These are phyloP conservation scores for Heptranchias perlo DNA, from an alignment of 2,113 vertebrate genomes.

Conservation along the genomic window DNA sequence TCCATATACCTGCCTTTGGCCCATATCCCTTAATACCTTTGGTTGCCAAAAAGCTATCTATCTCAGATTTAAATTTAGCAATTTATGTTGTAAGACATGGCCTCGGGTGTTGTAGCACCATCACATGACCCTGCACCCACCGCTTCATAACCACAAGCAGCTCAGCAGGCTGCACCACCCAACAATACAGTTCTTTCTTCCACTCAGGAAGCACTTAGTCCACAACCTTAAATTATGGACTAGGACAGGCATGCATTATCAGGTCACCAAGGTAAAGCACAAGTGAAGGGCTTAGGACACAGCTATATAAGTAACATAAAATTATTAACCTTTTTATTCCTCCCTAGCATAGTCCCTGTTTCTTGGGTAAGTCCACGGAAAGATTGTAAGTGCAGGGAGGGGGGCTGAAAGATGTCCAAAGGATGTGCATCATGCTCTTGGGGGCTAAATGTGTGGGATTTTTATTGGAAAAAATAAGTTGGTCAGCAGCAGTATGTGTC, in stretches of 20 bases:
- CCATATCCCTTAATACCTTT: no score
- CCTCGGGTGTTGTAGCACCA: neutral
- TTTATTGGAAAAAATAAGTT: no score
- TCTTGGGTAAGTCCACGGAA: neutral
- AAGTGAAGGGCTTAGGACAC: neutral
- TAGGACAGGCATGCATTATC: neutral
- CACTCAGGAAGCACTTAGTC: no score
- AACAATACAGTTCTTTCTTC: neutral
- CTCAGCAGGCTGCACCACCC: neutral
- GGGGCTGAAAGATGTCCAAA: neutral
- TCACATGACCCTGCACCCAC: neutral
- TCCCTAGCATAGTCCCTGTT: neutral
- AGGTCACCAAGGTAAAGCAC: neutral
- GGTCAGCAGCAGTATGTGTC: no score
- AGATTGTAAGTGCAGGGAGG: neutral
- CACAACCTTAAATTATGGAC: neutral
- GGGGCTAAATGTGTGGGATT: no score
- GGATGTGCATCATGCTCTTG: no score
- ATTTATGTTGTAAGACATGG: no score
- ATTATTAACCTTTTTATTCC: neutral
- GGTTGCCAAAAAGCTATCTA: no score
- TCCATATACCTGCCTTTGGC: no score
- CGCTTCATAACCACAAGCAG: neutral
- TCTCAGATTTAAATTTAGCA: no score
- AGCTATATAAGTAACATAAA: neutral